Percentiles rank a stretch among this genome's conserved stretches.
These are phyloP conservation scores for Pteruthius melanotis DNA, from an alignment of 2,113 vertebrate species.

Conservation along the genomic window DNA sequence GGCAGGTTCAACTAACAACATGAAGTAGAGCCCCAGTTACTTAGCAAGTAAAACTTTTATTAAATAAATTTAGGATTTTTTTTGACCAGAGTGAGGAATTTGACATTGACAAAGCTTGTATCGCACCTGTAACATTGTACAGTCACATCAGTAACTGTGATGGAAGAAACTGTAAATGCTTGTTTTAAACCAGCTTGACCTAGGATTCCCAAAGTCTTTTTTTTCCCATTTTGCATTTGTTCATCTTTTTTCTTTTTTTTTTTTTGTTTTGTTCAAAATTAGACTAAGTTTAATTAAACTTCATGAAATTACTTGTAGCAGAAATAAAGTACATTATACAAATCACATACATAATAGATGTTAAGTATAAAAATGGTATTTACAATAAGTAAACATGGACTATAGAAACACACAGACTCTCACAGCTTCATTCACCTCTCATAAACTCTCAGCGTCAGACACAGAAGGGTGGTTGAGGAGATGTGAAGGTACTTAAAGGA, in stretches of 20 bases:
- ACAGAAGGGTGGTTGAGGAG: background rate
- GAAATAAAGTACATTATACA: conserved; percentile 80
- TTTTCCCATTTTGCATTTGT: background rate
- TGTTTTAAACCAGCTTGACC: conserved; percentile 33
- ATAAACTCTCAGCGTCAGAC: background rate
- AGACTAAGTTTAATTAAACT: conserved; percentile 69
- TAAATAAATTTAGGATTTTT: conserved; percentile 74
- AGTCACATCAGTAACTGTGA: conserved; percentile 44
- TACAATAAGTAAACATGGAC: conserved; percentile 80
- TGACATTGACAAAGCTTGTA: conserved; percentile 36
- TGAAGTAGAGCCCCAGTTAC: background rate
- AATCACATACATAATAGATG: conserved; percentile 73
- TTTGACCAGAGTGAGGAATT: conserved; percentile 68
- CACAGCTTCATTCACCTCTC: conserved; percentile 19
- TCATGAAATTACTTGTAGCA: conserved; percentile 76
- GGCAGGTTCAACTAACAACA: background rate
- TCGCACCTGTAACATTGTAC: conserved; percentile 21
- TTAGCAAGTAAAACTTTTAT: conserved; percentile 79
- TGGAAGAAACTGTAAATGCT: conserved; percentile 27
- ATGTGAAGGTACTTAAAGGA: background rate
- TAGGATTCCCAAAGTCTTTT: background rate
- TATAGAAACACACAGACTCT: conserved; percentile 32
- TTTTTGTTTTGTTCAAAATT: conserved; percentile 66
- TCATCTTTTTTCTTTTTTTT: background rate
- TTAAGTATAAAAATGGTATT: conserved; percentile 81